phyloP scores from a whole-genome alignment of 2,113 vertebrate species.

The Tupaia chinensis region DNA sequence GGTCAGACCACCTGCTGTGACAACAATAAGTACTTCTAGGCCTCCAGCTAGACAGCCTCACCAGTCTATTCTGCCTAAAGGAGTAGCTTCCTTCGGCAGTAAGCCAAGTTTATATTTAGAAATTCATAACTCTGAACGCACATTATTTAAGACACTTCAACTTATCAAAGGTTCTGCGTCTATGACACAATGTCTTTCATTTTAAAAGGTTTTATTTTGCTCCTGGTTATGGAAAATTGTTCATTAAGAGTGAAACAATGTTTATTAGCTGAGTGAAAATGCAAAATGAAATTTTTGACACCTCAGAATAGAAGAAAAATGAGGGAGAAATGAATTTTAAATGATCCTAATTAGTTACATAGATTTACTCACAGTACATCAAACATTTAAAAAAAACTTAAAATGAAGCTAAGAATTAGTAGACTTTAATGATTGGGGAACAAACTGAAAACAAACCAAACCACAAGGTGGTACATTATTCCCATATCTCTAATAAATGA shows the following conservation, averaged over 20 bases:
- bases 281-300: neutral
- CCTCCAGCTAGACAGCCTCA: neutral
- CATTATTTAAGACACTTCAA: neutral
- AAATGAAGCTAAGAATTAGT: neutral
- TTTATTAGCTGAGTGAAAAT: conserved; percentile 26
- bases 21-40: neutral
- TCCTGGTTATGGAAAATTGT: conserved; percentile 28
- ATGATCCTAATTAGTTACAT: neutral
- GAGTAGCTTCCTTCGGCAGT: neutral
- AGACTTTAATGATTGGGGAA: conserved; percentile 10
- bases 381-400: neutral
- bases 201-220: conserved; percentile 43
- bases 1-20: neutral
- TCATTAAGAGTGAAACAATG: conserved; percentile 29
- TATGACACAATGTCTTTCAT: neutral
- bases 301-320: conserved; percentile 12
- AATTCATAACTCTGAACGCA: neutral
- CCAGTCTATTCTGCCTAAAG: neutral
- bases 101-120: neutral
- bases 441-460: neutral
- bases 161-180: neutral
- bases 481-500: neutral
- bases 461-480: neutral
- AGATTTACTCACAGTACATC: neutral
- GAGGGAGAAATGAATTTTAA: neutral